These are phyloP conservation scores for Melanotus villosus DNA, from an alignment of 2,888 invertebrate species.

Conservation along the genomic window DNA sequence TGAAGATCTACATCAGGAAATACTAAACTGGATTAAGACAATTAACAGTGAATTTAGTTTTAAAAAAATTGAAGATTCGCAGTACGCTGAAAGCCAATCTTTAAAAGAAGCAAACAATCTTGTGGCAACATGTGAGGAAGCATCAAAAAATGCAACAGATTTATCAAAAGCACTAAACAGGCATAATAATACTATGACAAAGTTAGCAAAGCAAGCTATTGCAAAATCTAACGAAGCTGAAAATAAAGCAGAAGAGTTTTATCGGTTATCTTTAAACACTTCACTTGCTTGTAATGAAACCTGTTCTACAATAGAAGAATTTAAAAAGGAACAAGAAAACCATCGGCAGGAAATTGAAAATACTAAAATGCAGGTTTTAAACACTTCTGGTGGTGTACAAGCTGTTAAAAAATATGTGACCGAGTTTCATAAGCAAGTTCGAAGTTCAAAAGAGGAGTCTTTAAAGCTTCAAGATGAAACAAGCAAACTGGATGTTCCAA, in stretches of 20 bases:
- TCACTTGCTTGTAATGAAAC: constrained; percentile 18
- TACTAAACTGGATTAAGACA: not conserved
- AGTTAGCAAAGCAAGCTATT: constrained; percentile 87
- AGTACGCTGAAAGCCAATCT: not conserved
- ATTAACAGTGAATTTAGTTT: not conserved
- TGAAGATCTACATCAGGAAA: constrained; percentile 1
- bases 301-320: constrained; percentile 19
- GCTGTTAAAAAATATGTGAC: constrained; percentile 59
- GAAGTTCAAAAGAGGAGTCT: constrained; percentile 85
- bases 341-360: constrained; percentile 1
- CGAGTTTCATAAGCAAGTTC: constrained; percentile 81
- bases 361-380: constrained; percentile 8
- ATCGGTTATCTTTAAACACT: not conserved
- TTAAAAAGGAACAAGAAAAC: constrained; percentile 10
- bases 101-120: constrained; percentile 69
- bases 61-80: not conserved
- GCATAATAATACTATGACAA: constrained; percentile 88
- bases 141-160: constrained; percentile 81
- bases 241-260: constrained; percentile 72
- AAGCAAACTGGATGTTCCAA: too few species aligned
- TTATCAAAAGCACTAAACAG: constrained; percentile 87
- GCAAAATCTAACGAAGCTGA: constrained; percentile 80
- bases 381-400: not conserved
- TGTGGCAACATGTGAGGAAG: constrained; percentile 84
- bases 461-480: constrained; percentile 83